Evolutionary conservation across 2,797 vertebrate genomes (phyloP), one percentile per base, ranked within the genome.

Genomic region (Pseudochaenichthys georgianus): DNA sequence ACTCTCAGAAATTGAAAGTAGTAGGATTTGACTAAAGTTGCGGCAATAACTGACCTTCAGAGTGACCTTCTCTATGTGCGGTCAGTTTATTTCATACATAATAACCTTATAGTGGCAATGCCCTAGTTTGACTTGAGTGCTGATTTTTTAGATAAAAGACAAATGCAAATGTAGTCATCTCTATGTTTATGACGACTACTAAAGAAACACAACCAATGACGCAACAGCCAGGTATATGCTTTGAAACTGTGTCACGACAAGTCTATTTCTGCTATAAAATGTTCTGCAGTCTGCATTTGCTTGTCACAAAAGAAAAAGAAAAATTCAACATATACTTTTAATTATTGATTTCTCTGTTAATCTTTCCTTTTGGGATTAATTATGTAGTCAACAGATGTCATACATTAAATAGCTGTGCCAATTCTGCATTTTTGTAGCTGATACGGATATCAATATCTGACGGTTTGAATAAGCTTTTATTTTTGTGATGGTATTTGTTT

Each of bases 1-100:
- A 70, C 73, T 87, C 38, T 13, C 16, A 45, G 65, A 41, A 70
- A 80, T 73, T 70, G 21, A 66, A 50, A 19, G 12, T 55, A 31
- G 48, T 58, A 46, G n/a, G n/a, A n/a, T 76, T 67, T 68, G 19
- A 68, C 47, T 28, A 9, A 51, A 53, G 45, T 31, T 28, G 16
- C 11, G 17, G 31, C 38, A 17, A 60, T 73, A 38, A 9, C 21
- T 59, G 64, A 67, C 64, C 67, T 81, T 76, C 51, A 52, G 19
- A 19, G 19, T 19, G 9, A 50, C 3, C 53, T 3, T 13, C 21
- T 64, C 12, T 68, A 58, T 65, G 0, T 71, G 58, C 63, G 62
- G 6, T 0, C 57, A 13, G 46, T 50, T 0, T 51, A 31, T 15
- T 42, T 21, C 16, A 54, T 0, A 10, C 46, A 43, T 4, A 54